Evolutionary conservation across 2,888 invertebrate genomes (phyloP), one percentile per base, ranked within the genome.

Genomic region (Zele albiditarsus): DNA sequence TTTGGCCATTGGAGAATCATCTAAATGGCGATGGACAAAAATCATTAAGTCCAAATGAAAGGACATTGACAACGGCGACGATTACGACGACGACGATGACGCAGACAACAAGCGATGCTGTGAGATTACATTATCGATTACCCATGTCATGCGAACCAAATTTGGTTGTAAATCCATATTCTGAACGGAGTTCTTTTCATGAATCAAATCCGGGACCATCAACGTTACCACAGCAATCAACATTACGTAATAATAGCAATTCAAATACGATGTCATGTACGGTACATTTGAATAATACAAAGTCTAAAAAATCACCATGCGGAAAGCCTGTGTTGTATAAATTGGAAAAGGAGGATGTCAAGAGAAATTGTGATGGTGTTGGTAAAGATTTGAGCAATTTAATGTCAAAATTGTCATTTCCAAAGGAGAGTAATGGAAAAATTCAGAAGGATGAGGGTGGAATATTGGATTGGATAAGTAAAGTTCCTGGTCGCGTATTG

Each of bases 401-500:
- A 57, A 86, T 87, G 84, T 86, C 85, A 20, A 86, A 86, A 66
- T 68, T 87, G 6, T 78, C 85, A 3, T 83, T 85, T 38, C 86
- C 87, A 0, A 85, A 85, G 0, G 86, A 85, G 6, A 83, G 81
- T 31, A 66, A 38, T 33, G 81, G 81, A 5, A 84, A 82, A 57
- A 20, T 68, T 31, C 71, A 63, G 8, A 83, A 81, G 27, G 85
- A 86, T 16, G 87, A 87, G 5, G 84, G 83, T 10, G 86, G 87
- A 0, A 83, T 87, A 42, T 70, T 86, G 3, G 85, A 88, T 31
- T 87, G 88, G 88, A 84, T 87, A 76, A 84, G 82, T 67, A 82
- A 82, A 73, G 84, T 86, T 12, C 87, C 88, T 0, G 82, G 83
- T 2, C 78, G 88, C 79, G 84, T 87, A 76, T 75, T 89, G 73